A percentile compares a stretch with the other conserved stretches of the same genome.
phyloP scores from a whole-genome alignment of 2,888 invertebrate genomes.

The Koerneria pararmatus region DNA sequence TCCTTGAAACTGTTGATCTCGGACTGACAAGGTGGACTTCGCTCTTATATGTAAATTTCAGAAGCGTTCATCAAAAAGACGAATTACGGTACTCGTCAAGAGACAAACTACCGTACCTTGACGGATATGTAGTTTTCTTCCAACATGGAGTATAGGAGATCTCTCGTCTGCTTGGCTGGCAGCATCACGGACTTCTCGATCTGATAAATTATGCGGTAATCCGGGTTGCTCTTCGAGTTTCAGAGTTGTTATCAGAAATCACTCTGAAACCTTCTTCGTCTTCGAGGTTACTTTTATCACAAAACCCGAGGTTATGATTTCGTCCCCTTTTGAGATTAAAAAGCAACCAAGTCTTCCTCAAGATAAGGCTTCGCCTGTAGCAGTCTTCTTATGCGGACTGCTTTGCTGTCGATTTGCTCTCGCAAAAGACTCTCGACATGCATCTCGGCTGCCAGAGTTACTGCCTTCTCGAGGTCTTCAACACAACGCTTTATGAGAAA shows the following conservation, averaged over 20 bases:
- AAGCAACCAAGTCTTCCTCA: constrained; percentile 72
- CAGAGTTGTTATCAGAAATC: no score
- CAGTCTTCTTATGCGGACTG: constrained; percentile 70
- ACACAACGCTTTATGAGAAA: no score
- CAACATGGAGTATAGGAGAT: constrained; percentile 77
- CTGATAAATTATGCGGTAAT: constrained; percentile 61
- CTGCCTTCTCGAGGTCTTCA: constrained; percentile 68
- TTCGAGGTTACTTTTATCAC: no score
- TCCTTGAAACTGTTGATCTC: no score
- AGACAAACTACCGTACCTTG: constrained; percentile 59
- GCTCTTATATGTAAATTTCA: no score
- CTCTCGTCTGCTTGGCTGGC: constrained; percentile 85
- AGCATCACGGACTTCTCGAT: constrained; percentile 89
- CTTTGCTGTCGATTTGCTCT: constrained; percentile 76
- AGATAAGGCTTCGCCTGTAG: constrained; percentile 76
- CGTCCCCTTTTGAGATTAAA: no score
- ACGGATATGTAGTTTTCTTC: constrained; percentile 72
- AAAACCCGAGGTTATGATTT: no score
- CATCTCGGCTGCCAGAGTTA: constrained; percentile 72
- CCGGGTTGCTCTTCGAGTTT: neutral
- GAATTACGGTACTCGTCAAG: no score
- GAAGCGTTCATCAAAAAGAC: no score
- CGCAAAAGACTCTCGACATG: constrained; percentile 77
- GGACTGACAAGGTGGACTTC: no score
- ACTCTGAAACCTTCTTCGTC: no score